Evolutionary conservation across 2,113 vertebrate genomes (phyloP), one percentile per base, ranked within the genome.

Genomic region (Hippoglossus stenolepis): DNA sequence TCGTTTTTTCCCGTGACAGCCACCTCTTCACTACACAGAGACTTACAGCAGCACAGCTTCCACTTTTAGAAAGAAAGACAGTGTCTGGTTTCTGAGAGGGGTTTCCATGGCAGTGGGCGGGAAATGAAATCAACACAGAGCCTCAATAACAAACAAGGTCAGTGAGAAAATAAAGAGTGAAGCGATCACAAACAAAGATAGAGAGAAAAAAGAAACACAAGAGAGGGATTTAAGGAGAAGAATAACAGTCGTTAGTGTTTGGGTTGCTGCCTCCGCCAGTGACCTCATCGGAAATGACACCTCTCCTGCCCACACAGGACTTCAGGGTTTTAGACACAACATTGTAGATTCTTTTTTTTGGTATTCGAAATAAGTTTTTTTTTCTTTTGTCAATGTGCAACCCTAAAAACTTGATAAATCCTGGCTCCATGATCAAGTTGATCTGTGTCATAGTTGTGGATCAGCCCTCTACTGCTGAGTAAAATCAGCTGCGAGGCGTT

Each of bases 271-370:
- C 14, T 70, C 20, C 20, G 58, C 51, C 31, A 1, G 40, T 89
- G 87, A 89, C 88, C 85, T 88, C 63, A 80, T 79, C 63, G 75
- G 83, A 93, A 92, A 89, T 80, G 67, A 91, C 87, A 80, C 88
- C 70, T 79, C 57, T 73, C 71, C 45, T n/a, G 51, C 58, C 77
- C 76, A 23, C 17, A 26, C 21, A 57, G 60, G 43, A 66, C 47
- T 70, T 79, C 70, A 11, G 35, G 26, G 74, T 78, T 75, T 79
- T 61, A 78, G 64, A 65, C 56, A 53, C 56, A 60, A 63, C 53
- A 45, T 31, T 65, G 62, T 65, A 21, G 18, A 21, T 54, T 51
- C 7, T 18, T 18, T 28, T 28, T 7, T 31, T 31, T 1, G 31
- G 7, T 31, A 31, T 31, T 7, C 6, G 31, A 31, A 31, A 31